Base-by-base conservation (phyloP, 2,888 invertebrate genomes). In the Phortica okadai region DNA sequence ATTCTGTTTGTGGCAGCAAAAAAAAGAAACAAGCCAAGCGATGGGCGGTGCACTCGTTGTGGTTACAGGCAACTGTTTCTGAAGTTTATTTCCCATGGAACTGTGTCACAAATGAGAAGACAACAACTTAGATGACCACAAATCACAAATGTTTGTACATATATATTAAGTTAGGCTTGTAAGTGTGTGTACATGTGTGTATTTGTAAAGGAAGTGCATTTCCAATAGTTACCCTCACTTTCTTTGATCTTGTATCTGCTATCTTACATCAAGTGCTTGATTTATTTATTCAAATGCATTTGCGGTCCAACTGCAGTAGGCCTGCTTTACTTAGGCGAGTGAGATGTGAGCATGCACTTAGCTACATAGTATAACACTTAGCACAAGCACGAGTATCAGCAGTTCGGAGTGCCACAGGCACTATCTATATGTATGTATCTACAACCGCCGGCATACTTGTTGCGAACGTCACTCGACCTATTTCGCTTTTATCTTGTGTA, bases 251-350 rank as follows among this genome's bases (percentile, higher is more conserved):
- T 25, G 1, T 66, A 21, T 21, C 21, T 21, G 21, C 21, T 21
- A 21, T 21, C 21, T 21, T 21, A 3, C 33, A 8, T 33, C 21
- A 45, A 50, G 69, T 25, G 74, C 78, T 70, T 77, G 78, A 75
- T 76, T 79, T 81, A 79, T 76, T 81, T 78, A 76, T 54, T 73
- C 50, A 59, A 73, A 74, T 50, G 41, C 73, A 76, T 70, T 75
- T 50, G 25, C 44, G 42, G 72, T 11, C 45, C 41, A 14, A 54
- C 44, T 66, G 64, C 54, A 64, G 21, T 21, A 67, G 33, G 44
- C 42, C 3, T 6, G 4, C 3, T 16, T 4, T 45, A 11, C 11
- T 8, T 42, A 69, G 67, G 50, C 54, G 70, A 74, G 70, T 45
- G 45, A 42, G 21, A 16, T 2, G 33, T 33, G 33, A 33, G 33